phyloP scores from a whole-genome alignment of 2,113 vertebrate genomes.

The Pachyramphus minor region DNA sequence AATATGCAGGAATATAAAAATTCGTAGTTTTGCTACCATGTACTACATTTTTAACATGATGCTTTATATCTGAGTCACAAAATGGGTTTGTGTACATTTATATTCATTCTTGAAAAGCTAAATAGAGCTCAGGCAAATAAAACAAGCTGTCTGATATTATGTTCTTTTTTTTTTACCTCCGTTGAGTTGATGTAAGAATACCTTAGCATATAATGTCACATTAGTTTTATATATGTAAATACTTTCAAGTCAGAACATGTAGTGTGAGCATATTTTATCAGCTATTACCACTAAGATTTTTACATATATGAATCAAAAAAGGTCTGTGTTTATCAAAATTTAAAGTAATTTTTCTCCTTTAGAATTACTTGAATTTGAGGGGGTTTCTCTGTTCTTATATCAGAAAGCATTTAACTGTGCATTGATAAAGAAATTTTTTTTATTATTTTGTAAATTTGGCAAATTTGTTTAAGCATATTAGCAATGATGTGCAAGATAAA shows the following conservation, averaged over 20 bases:
- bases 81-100: slow-evolving; percentile 16
- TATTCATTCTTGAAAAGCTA: slow-evolving; percentile 1
- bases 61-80: neutral
- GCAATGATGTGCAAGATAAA: neutral
- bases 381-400: neutral
- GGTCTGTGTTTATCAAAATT: neutral
- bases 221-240: slow-evolving; percentile 42
- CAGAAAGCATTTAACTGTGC: neutral
- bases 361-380: neutral
- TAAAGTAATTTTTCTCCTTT: neutral
- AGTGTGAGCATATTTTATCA: slow-evolving; percentile 24
- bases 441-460: neutral
- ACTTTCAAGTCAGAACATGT: slow-evolving; percentile 19
- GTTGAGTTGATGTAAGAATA: neutral
- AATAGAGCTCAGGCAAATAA: slow-evolving; percentile 12
- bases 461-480: neutral
- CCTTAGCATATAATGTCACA: neutral
- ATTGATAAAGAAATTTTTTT: neutral
- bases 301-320: neutral
- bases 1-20: neutral
- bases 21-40: neutral
- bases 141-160: slow-evolving; percentile 27
- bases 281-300: neutral
- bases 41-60: slow-evolving; percentile 37
- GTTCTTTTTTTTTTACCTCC: neutral